Percentiles rank a stretch among this genome's conserved stretches.
Evolutionary conservation across 2,888 invertebrate genomes (phyloP).

Genomic region (Nephrotoma appendiculata): DNA sequence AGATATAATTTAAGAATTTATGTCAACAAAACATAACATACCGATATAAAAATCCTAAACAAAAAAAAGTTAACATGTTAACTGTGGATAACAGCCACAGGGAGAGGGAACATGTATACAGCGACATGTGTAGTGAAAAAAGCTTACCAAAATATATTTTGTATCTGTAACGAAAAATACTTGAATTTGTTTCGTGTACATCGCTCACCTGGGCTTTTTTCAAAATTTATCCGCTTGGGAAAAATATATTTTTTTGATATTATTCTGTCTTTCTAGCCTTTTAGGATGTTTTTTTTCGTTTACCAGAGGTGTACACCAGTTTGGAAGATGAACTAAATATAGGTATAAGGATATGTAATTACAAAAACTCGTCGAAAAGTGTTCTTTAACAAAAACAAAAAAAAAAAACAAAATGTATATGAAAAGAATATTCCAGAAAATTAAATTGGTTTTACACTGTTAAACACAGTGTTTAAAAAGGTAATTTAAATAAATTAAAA

Average conservation of each 20-base stretch:
- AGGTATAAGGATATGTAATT: too few species aligned
- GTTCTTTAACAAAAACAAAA: too few species aligned
- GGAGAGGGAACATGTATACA: neutral
- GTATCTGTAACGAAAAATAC: neutral
- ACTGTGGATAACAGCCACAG: neutral
- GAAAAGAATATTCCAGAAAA: too few species aligned
- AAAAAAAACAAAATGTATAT: too few species aligned
- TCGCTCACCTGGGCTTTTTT: neutral
- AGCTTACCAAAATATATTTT: neutral
- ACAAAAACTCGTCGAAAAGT: too few species aligned
- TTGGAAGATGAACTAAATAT: too few species aligned
- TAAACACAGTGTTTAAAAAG: too few species aligned
- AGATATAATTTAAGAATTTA: neutral
- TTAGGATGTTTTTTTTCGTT: too few species aligned
- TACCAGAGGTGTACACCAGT: too few species aligned
- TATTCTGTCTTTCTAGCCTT: neutral
- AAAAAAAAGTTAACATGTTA: neutral
- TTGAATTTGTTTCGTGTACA: neutral
- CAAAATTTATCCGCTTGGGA: neutral
- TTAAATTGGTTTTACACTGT: too few species aligned
- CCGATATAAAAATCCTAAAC: neutral
- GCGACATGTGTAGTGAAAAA: neutral
- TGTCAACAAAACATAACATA: neutral
- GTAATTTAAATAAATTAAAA: too few species aligned
- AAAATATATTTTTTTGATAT: neutral